Conservation (phyloP, 2,113 vertebrate species). For the Pan paniscus region DNA sequence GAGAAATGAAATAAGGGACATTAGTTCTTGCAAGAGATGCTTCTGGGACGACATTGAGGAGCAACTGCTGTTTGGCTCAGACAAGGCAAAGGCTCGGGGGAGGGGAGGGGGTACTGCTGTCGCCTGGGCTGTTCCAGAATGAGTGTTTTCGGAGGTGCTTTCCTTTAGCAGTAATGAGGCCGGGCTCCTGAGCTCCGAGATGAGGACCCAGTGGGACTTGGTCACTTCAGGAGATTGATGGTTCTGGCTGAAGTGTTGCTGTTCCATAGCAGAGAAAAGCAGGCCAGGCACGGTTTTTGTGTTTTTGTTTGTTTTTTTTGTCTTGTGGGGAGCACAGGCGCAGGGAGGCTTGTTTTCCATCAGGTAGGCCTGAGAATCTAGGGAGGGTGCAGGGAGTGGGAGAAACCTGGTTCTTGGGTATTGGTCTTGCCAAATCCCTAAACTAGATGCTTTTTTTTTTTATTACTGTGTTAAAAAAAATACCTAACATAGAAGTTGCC, state of each 20-base stretch:
- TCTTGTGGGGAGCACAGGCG: too few species aligned
- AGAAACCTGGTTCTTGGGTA: neutral
- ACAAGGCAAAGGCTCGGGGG: neutral
- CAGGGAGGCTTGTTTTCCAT: neutral
- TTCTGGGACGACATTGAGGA: neutral
- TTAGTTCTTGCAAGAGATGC: neutral
- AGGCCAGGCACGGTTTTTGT: too few species aligned
- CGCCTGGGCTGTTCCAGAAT: too few species aligned
- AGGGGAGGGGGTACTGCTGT: neutral
- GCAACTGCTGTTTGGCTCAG: neutral
- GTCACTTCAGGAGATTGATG: neutral
- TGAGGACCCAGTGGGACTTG: neutral
- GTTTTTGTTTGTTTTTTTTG: too few species aligned
- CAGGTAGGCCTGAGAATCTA: neutral
- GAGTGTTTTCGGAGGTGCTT: neutral
- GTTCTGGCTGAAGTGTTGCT: neutral
- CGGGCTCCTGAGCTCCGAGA: neutral
- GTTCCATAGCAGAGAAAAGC: neutral
- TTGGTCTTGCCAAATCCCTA: neutral
- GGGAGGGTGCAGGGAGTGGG: too few species aligned
- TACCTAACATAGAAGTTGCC: neutral
- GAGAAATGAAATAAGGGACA: neutral
- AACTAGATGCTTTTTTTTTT: neutral
- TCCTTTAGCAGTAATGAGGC: neutral
- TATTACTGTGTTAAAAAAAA: neutral